These are phyloP conservation scores for Vulpes ferrilata DNA, from an alignment of 2,113 vertebrate species.

Conservation along the genomic window DNA sequence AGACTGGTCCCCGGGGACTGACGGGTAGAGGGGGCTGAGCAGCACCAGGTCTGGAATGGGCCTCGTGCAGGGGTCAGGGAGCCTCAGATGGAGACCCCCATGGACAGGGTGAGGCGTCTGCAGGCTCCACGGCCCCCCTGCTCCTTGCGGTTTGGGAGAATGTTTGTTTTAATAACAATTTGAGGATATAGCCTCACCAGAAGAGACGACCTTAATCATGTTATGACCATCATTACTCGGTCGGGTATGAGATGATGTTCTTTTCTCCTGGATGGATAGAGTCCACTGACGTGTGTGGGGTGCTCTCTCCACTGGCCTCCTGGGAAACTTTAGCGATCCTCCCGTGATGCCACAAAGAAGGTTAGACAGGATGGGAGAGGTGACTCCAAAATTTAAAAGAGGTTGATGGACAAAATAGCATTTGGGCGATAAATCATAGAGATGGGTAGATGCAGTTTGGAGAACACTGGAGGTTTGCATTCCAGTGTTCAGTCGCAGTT, in stretches of 20 bases:
- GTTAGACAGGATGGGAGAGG: neutral
- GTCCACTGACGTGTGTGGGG: fast-evolving
- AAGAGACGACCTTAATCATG: fast-evolving
- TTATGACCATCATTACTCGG: fast-evolving
- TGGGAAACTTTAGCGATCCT: fast-evolving
- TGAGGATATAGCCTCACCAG: neutral
- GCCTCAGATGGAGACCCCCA: fast-evolving
- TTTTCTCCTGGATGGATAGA: fast-evolving
- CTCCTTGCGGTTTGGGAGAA: neutral
- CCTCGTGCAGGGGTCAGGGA: fast-evolving
- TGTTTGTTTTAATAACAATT: fast-evolving
- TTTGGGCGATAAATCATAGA: fast-evolving
- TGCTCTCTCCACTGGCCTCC: fast-evolving
- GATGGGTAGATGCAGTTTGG: too few species aligned
- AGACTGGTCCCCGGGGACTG: fast-evolving
- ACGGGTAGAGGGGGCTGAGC: fast-evolving
- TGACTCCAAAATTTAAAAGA: neutral
- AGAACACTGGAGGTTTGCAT: too few species aligned
- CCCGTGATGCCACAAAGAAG: fast-evolving
- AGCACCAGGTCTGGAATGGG: fast-evolving
- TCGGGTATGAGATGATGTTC: fast-evolving
- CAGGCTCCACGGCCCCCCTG: too few species aligned
- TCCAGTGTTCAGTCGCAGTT: neutral
- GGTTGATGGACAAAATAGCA: fast-evolving
- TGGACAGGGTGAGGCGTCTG: fast-evolving